phyloP scores from a whole-genome alignment of 2,888 invertebrate species.

The Strigamia maritima region DNA sequence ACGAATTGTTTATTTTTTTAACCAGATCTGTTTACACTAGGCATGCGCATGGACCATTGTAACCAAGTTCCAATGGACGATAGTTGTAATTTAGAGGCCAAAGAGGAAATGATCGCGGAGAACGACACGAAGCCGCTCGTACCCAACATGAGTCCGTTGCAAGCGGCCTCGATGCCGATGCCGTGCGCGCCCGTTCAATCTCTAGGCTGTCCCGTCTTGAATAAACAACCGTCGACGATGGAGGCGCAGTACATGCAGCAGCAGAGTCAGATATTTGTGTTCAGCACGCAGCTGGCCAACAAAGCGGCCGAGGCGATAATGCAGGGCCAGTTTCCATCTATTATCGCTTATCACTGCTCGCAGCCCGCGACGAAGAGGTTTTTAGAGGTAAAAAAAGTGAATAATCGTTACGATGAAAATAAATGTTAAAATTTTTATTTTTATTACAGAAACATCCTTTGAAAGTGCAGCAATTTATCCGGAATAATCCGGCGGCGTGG shows the following conservation, averaged over 20 bases:
- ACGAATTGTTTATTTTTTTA: background rate
- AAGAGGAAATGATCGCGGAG: conserved; percentile 24
- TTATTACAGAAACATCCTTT: conserved; percentile 81
- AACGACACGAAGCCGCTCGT: conserved; percentile 35
- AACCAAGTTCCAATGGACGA: conserved; percentile 37
- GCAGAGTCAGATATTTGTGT: conserved; percentile 97
- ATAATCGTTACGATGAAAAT: too few relatives aligned
- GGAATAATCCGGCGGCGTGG: conserved; percentile 79
- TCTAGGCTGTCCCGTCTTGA: conserved; percentile 58
- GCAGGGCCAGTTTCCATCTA: conserved; percentile 82
- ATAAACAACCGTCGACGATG: conserved; percentile 64
- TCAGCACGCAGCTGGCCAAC: conserved; percentile 89
- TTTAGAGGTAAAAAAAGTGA: conserved; percentile 66
- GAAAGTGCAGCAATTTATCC: conserved; percentile 80
- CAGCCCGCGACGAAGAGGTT: conserved; percentile 93
- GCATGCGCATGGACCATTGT: conserved; percentile 5
- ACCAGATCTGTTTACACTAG: background rate
- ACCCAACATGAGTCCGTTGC: conserved; percentile 26
- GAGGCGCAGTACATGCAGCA: conserved; percentile 89
- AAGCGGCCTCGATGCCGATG: conserved; percentile 27
- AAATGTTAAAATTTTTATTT: too few relatives aligned
- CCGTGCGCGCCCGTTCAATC: conserved; percentile 36
- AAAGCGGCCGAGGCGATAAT: conserved; percentile 90
- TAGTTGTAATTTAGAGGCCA: conserved; percentile 29
- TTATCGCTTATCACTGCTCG: conserved; percentile 91